Conservation (phyloP, 64 coral and sea anemone genomes). For the Orbicella faveolata region DNA sequence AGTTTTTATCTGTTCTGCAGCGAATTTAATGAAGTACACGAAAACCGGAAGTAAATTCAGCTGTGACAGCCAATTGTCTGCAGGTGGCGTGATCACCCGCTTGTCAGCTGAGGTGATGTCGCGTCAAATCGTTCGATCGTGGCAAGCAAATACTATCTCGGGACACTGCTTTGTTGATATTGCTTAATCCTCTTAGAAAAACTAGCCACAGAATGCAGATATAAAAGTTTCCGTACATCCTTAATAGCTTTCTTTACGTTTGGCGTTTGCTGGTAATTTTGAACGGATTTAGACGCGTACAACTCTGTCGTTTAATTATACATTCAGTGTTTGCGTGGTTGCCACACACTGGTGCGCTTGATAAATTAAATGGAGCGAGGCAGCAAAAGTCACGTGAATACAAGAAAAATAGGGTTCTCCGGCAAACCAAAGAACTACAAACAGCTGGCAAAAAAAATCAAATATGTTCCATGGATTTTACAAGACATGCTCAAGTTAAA, state of each 20-base stretch:
- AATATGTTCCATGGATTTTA: constrained; percentile 34
- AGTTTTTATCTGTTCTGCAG: background rate
- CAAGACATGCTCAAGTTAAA: background rate
- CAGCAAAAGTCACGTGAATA: background rate
- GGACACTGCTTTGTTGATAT: background rate
- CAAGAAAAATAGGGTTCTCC: background rate
- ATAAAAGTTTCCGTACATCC: background rate
- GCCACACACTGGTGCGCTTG: background rate
- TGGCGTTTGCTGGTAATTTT: background rate
- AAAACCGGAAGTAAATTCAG: constrained; percentile 2
- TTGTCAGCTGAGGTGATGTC: constrained; percentile 18
- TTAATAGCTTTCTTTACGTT: background rate
- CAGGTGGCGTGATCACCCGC: constrained; percentile 4
- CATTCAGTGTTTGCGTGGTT: no score
- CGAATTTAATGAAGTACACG: background rate
- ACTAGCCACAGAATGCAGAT: background rate
- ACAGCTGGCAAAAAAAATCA: background rate
- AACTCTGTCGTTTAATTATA: background rate
- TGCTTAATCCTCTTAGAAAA: background rate
- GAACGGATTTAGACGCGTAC: background rate
- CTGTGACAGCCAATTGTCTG: background rate
- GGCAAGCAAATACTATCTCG: background rate
- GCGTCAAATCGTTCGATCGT: background rate
- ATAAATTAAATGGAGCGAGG: background rate
- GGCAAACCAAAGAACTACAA: constrained; percentile 3